A percentile compares a stretch with the other conserved stretches of the same genome.
Evolutionary conservation across 2,888 invertebrate genomes (phyloP).

Genomic region (Crossocerus cetratus): DNA sequence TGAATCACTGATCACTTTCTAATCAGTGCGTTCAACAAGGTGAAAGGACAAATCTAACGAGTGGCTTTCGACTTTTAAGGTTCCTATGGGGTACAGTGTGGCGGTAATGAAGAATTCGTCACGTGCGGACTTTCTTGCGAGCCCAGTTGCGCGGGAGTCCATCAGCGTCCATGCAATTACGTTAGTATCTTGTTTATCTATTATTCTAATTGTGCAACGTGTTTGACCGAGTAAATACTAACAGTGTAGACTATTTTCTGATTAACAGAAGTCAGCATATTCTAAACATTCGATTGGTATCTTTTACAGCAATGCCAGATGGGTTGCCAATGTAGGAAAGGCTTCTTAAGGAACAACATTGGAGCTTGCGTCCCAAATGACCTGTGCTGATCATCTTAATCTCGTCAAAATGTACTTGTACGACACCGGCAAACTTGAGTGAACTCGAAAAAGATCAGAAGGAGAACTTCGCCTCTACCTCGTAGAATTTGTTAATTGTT

Average conservation of each 20-base stretch:
- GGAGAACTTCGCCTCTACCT: neutral
- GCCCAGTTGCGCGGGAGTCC: slow-evolving; percentile 11
- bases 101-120: slow-evolving; percentile 19
- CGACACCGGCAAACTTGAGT: too few species aligned
- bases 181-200: slow-evolving; percentile 23
- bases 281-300: too few species aligned
- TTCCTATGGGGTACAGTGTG: slow-evolving; percentile 19
- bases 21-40: too few species aligned
- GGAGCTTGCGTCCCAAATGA: slow-evolving; percentile 9
- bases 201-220: neutral
- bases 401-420: too few species aligned
- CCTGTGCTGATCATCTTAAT: slow-evolving; percentile 20
- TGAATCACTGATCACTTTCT: too few species aligned
- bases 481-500: too few species aligned
- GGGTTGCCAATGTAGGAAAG: slow-evolving; percentile 38
- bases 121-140: slow-evolving; percentile 36
- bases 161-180: neutral
- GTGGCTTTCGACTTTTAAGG: slow-evolving; percentile 10
- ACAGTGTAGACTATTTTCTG: neutral
- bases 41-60: neutral
- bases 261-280: neutral
- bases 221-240: neutral
- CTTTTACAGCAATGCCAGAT: slow-evolving; percentile 38
- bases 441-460: neutral
- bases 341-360: neutral